Base-by-base conservation (phyloP, 2,888 invertebrate species). In the Drosophila mulleri region DNA sequence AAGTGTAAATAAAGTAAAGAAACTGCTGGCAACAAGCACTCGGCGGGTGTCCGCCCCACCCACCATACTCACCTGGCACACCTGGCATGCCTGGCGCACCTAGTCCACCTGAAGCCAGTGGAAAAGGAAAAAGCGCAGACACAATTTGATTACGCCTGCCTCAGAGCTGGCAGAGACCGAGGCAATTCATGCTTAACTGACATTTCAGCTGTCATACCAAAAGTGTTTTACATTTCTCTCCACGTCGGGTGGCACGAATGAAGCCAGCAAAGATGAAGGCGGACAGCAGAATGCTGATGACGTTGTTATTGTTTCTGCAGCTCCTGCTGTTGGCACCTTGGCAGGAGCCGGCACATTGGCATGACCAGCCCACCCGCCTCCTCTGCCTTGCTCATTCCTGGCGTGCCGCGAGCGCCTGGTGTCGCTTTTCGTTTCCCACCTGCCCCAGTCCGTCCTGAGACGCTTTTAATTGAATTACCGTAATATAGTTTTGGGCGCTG, bases 131-230 rank as follows among this genome's bases (percentile, higher is more conserved):
- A 39, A 29, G 50, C 39, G 50, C 67, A 67, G 68, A 56, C 39
- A 67, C 68, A 67, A 67, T 79, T 76, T 80, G 83, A 80, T 80
- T 80, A 77, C 42, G 42, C 32, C 23, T 26, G 20, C 12, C 18
- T 7, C 37, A 23, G 23, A n/a, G 37, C 53, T 23, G 20, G 18
- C 18, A 18, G 42, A 18, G 48, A 48, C 41, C 29, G 35, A 16
- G 32, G 67, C 76, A 81, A 83, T 79, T 83, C 79, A 83, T 83
- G 79, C 82, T 82, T 77, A 89, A 85, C 84, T 89, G 86, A 77
- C 90, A 89, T 88, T 89, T 88, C 88, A 88, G 76, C 88, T 86
- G 86, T 89, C 86, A 86, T 89, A 81, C 88, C 89, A 60, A 88
- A 88, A 86, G 90, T 86, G 88, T 71, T 89, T 86, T 74, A 81